A percentile compares a stretch with the other conserved stretches of the same genome.
These are phyloP conservation scores for Menidia beryllina DNA, from an alignment of 2,113 vertebrate species.

Conservation along the genomic window DNA sequence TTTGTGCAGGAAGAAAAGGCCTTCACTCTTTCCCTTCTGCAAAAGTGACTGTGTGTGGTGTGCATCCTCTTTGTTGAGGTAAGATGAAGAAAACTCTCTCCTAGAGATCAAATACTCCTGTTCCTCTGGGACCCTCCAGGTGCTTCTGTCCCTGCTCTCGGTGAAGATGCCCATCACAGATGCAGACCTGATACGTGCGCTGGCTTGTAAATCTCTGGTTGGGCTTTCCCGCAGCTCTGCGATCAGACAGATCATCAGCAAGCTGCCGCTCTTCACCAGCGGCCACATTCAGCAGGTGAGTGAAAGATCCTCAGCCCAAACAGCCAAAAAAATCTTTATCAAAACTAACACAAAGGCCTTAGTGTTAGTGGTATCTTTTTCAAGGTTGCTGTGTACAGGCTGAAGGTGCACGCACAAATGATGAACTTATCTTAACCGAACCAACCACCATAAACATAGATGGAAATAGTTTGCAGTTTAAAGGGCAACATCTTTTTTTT, in stretches of 20 bases:
- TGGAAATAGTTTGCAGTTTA: too few species aligned
- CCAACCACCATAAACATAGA: too few species aligned
- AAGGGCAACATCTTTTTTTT: too few species aligned
- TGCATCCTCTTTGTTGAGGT: background rate
- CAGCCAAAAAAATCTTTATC: too few species aligned
- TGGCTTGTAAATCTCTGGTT: slow-evolving; percentile 94
- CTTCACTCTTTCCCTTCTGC: background rate
- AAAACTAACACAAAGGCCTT: too few species aligned
- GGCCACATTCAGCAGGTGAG: slow-evolving; percentile 92
- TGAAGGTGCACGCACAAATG: too few species aligned
- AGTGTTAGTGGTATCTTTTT: too few species aligned
- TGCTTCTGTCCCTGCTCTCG: slow-evolving; percentile 91
- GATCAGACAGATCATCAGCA: slow-evolving; percentile 95
- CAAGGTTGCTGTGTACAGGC: too few species aligned
- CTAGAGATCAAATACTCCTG: rapidly evolving
- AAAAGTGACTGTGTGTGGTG: background rate
- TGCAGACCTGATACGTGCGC: slow-evolving; percentile 91
- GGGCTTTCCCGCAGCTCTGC: slow-evolving; percentile 91
- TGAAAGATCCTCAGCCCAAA: background rate
- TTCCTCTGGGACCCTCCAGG: slow-evolving; percentile 34
- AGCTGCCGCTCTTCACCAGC: slow-evolving; percentile 95
- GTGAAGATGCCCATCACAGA: slow-evolving; percentile 96
- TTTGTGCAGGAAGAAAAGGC: background rate
- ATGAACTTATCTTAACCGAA: too few species aligned
- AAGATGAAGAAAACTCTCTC: background rate